These are phyloP conservation scores for Anodontia alba DNA, from an alignment of 2,888 invertebrate genomes.

Conservation along the genomic window DNA sequence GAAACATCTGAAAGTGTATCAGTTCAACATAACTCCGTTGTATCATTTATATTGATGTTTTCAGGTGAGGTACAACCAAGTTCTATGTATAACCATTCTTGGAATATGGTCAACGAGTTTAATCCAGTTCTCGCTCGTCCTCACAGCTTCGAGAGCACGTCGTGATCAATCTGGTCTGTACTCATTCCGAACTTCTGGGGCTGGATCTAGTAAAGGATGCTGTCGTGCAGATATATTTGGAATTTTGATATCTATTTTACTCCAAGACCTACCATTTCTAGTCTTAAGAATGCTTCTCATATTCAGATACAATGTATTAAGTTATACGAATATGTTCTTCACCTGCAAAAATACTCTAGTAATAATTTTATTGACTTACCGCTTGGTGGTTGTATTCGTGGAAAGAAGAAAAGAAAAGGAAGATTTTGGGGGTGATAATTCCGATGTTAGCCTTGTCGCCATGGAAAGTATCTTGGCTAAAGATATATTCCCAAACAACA, in stretches of 20 bases:
- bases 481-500: background rate
- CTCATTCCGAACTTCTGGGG: background rate
- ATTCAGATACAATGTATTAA: constrained; percentile 94
- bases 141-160: constrained; percentile 90
- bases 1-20: too few relatives aligned
- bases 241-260: constrained; percentile 93
- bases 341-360: constrained; percentile 96
- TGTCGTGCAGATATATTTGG: constrained; percentile 94
- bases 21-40: too few relatives aligned
- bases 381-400: constrained; percentile 87
- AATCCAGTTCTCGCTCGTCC: constrained; percentile 96
- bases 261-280: constrained; percentile 94
- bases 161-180: constrained; percentile 79
- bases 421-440: background rate
- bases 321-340: constrained; percentile 98
- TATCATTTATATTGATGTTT: too few relatives aligned
- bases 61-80: constrained; percentile 88
- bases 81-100: constrained; percentile 93
- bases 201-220: constrained; percentile 85
- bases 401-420: constrained; percentile 45
- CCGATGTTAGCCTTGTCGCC: background rate
- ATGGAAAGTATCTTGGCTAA: background rate
- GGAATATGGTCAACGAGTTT: constrained; percentile 97
- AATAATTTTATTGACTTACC: constrained; percentile 93
- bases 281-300: constrained; percentile 93